Percentiles rank a stretch among this genome's conserved stretches.
These are phyloP conservation scores for Indicator indicator DNA, from an alignment of 2,113 vertebrate species.

Conservation along the genomic window DNA sequence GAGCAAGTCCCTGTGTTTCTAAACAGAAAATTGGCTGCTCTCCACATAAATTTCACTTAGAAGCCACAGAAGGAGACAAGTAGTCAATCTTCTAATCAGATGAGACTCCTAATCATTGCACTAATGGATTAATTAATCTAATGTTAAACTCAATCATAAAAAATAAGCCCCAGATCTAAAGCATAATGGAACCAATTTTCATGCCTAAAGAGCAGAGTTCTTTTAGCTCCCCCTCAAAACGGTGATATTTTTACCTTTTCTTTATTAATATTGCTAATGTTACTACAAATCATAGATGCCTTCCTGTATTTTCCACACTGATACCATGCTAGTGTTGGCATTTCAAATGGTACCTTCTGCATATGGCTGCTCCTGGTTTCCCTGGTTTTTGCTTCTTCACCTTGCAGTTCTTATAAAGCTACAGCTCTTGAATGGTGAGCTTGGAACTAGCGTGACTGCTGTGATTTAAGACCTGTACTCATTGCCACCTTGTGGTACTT, in stretches of 20 bases:
- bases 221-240: background rate
- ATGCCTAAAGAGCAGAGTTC: background rate
- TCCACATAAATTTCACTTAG: background rate
- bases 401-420: background rate
- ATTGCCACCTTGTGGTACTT: background rate
- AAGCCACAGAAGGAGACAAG: constrained; percentile 28
- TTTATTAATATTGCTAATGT: background rate
- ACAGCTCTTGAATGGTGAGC: background rate
- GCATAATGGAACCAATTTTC: background rate
- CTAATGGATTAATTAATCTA: background rate
- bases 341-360: background rate
- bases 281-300: background rate
- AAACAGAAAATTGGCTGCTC: constrained; percentile 4
- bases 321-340: accelerated
- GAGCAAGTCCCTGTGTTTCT: background rate
- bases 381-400: background rate
- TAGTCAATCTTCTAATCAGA: background rate
- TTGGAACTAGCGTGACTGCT: background rate
- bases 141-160: background rate
- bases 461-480: background rate
- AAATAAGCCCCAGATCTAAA: background rate
- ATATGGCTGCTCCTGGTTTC: background rate
- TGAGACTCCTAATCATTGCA: background rate
- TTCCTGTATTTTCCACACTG: background rate
- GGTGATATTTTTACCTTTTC: background rate